Percentiles rank a stretch among this genome's conserved stretches.
Conservation (phyloP, 2,888 invertebrate species). For the Erebia ligea region DNA sequence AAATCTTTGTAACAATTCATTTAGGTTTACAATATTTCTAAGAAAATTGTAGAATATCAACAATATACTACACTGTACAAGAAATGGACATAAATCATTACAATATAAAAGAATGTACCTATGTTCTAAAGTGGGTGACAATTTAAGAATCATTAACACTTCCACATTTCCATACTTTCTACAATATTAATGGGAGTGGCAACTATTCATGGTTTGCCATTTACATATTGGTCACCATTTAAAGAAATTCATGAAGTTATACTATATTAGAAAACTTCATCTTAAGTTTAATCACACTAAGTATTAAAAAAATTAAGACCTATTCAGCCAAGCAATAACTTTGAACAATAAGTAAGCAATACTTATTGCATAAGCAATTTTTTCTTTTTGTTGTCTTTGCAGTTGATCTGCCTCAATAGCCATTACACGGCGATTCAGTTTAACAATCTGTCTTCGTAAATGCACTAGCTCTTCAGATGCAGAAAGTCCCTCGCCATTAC, state of each 20-base stretch:
- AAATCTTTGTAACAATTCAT: slow-evolving; percentile 65
- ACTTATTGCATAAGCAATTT: slow-evolving; percentile 92
- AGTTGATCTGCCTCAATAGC: slow-evolving; percentile 93
- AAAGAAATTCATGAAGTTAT: slow-evolving; percentile 62
- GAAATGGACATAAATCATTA: slow-evolving; percentile 55
- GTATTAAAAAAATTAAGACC: slow-evolving; percentile 66
- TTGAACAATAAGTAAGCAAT: slow-evolving; percentile 94
- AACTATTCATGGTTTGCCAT: slow-evolving; percentile 24
- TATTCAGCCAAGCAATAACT: slow-evolving; percentile 90
- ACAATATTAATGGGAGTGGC: slow-evolving; percentile 17
- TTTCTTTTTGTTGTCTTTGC: slow-evolving; percentile 93
- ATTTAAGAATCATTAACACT: slow-evolving; percentile 55
- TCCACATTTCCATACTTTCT: slow-evolving; percentile 45
- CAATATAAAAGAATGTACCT: slow-evolving; percentile 70
- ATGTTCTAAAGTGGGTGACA: slow-evolving; percentile 64
- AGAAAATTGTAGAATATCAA: slow-evolving; percentile 42
- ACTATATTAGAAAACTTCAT: slow-evolving; percentile 60
- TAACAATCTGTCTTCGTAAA: slow-evolving; percentile 92
- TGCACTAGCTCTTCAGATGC: slow-evolving; percentile 91
- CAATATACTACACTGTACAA: slow-evolving; percentile 63
- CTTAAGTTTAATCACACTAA: slow-evolving; percentile 63
- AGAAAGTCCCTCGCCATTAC: slow-evolving; percentile 85
- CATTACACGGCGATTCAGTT: slow-evolving; percentile 93
- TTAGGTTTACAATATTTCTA: slow-evolving; percentile 51
- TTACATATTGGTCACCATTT: slow-evolving; percentile 29